Evolutionary conservation across 1,140 invertebrate genomes (phyloP), one percentile per base, ranked within the genome.

Genomic region (Trialeurodes vaporariorum): DNA sequence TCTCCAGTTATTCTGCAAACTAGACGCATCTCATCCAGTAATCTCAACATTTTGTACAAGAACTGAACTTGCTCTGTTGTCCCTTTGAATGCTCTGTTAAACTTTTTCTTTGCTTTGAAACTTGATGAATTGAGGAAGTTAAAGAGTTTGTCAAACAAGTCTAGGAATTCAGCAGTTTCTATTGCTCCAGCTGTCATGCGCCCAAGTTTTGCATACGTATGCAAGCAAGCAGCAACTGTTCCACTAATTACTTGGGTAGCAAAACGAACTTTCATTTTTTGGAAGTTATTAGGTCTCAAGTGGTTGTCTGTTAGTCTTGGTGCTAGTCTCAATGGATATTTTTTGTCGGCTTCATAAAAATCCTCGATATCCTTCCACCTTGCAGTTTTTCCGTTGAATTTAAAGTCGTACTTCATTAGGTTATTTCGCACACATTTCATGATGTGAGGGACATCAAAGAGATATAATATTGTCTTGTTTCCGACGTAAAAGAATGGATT

Each of bases 241-340:
- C 71, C 34, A 24, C 72, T 75, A 2, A 75, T 72, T 34, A 75
- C 64, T 71, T 75, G 74, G 2, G 65, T 69, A 1, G 74, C 74
- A 24, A 72, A 66, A 64, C 71, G 71, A 22, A 74, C 73, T 64
- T 69, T 72, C 74, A 75, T 74, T 71, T 74, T 73, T 70, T 75
- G 70, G 68, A 75, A 75, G 40, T 24, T 60, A 65, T 71, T 75
- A 21, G 74, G 75, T 49, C 74, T 70, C 0, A 74, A 59, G 67
- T 76, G 75, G 27, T 60, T 65, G 63, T 71, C 68, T 1, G 72
- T 74, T 66, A 75, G 23, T 68, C 74, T 73, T 63, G 60, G 63
- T 59, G 34, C 17, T 5, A 49, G 17, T 9, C 34, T 5, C 5
- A 49, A 17, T 9, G 34, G 34, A 17, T 49, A 49, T 49, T 49